Conservation (phyloP, 1,140 invertebrate genomes). For the Macrosteles quadrilineatus region DNA sequence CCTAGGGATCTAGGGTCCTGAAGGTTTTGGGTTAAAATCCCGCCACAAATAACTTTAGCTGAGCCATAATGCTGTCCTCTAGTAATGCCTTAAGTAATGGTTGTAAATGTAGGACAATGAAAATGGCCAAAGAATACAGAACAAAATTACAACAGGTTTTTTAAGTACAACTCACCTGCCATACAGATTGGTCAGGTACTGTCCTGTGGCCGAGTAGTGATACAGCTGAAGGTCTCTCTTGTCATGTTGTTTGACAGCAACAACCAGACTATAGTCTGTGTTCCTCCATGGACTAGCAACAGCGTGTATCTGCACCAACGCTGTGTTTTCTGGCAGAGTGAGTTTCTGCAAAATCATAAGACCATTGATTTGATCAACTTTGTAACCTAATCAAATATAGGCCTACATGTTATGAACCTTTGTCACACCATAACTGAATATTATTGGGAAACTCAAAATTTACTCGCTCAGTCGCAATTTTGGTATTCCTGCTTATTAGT, state of each 20-base stretch:
- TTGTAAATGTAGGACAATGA: too few relatives aligned
- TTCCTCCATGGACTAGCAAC: not conserved
- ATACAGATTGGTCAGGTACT: not conserved
- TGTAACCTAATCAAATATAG: not conserved
- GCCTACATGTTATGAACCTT: too few relatives aligned
- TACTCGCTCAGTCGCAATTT: not conserved
- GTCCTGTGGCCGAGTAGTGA: slow-evolving; percentile 44
- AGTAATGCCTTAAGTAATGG: too few relatives aligned
- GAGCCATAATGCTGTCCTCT: too few relatives aligned
- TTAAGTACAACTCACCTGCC: not conserved
- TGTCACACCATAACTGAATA: too few relatives aligned
- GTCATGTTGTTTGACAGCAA: slow-evolving; percentile 51
- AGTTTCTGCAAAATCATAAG: slow-evolving; percentile 3
- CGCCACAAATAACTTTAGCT: too few relatives aligned
- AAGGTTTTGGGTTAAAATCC: too few relatives aligned
- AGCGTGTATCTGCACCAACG: not conserved
- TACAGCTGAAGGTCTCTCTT: slow-evolving; percentile 49
- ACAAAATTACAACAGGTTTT: too few relatives aligned
- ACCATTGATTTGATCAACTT: not conserved
- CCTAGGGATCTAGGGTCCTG: too few relatives aligned
- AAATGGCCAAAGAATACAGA: too few relatives aligned
- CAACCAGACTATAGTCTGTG: slow-evolving; percentile 51
- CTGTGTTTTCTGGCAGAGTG: not conserved
- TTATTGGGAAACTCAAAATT: too few relatives aligned
- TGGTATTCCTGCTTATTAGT: not conserved